These are phyloP conservation scores for Solen grandis DNA, from an alignment of 1,140 invertebrate species.

Conservation along the genomic window DNA sequence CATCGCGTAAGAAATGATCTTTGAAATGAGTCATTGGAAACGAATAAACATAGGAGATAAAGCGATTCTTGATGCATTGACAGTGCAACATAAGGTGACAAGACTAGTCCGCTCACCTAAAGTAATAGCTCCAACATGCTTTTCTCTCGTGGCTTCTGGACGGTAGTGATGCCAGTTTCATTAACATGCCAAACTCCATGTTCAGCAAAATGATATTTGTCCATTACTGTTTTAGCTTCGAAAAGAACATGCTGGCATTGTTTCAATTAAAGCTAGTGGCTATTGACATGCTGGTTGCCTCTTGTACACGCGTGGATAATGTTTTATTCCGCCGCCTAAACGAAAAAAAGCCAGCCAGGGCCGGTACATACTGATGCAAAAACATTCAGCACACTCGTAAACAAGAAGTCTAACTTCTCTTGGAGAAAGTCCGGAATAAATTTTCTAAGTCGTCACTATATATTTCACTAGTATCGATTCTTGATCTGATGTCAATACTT, in stretches of 20 bases:
- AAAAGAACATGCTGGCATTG: constrained; percentile 67
- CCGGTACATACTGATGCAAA: constrained; percentile 78
- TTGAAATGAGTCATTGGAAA: too few relatives aligned
- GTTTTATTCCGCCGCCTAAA: constrained; percentile 78
- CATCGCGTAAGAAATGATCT: too few relatives aligned
- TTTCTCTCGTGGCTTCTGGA: constrained; percentile 79
- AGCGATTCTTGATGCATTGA: too few relatives aligned
- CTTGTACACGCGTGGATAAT: constrained; percentile 79
- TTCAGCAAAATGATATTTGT: constrained; percentile 65
- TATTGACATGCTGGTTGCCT: constrained; percentile 80
- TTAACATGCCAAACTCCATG: constrained; percentile 81
- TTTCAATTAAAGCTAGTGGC: constrained; percentile 82
- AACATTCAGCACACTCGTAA: constrained; percentile 75
- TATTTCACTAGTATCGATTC: background rate
- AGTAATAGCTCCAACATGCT: constrained; percentile 11
- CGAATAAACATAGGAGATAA: too few relatives aligned
- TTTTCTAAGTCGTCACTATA: constrained; percentile 8
- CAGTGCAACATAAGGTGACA: too few relatives aligned
- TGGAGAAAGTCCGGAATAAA: constrained; percentile 41
- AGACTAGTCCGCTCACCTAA: too few relatives aligned
- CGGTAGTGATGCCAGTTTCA: constrained; percentile 82
- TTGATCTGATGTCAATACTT: background rate
- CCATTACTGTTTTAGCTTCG: constrained; percentile 59
- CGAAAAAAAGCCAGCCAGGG: constrained; percentile 81
- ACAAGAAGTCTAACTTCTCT: constrained; percentile 79